Evolutionary conservation across 2,888 invertebrate genomes (phyloP).

Genomic region (Oscheius sp.): DNA sequence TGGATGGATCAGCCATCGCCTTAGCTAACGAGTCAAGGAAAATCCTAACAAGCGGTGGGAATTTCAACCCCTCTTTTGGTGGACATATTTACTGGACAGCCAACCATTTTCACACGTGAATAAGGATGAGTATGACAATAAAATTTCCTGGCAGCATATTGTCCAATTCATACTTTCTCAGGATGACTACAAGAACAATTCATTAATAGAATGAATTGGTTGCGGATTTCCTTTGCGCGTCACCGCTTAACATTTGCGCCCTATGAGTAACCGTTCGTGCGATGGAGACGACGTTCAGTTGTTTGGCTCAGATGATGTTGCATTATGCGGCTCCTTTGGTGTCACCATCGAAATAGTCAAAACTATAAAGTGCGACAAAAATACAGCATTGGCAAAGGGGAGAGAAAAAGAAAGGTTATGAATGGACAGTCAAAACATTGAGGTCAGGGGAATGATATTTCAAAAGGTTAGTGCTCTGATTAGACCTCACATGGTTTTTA

Average conservation of each 20-base stretch:
- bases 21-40: conserved; percentile 18
- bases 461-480: neutral
- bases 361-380: too few species aligned
- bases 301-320: too few species aligned
- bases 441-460: neutral
- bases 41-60: neutral
- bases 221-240: conserved; percentile 34
- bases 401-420: neutral
- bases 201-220: conserved; percentile 1
- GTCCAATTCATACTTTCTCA: too few species aligned
- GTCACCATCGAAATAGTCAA: too few species aligned
- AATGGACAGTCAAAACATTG: too few species aligned
- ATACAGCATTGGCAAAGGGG: neutral
- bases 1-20: neutral
- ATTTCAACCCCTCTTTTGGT: neutral
- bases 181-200: too few species aligned
- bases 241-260: conserved; percentile 37
- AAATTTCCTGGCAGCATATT: too few species aligned
- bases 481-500: neutral
- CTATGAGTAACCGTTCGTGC: conserved; percentile 22
- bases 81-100: neutral
- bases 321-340: too few species aligned
- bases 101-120: neutral
- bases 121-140: neutral
- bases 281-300: conserved; percentile 16